Evolutionary conservation across 2,888 invertebrate genomes (phyloP), one percentile per base, ranked within the genome.

Genomic region (Drosophila anceps): DNA sequence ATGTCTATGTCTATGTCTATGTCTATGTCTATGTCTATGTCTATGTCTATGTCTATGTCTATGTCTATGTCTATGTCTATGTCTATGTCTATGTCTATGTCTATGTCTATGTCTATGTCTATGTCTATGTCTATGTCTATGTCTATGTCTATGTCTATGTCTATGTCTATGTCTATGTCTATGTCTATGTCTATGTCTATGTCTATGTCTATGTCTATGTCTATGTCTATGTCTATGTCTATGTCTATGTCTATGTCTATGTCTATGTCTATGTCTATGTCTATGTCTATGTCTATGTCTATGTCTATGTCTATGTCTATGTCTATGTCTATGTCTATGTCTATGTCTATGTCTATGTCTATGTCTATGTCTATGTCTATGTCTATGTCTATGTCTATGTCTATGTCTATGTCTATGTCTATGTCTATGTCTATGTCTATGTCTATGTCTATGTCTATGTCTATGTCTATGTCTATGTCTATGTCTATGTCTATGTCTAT

Each of bases 161-260:
- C 62, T 24, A 58, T 59, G 46, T 67, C 65, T 46, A 41, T 33
- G 51, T 33, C 68, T 66, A n/a, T 29, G 65, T 35, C 41, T 65
- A 57, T 37, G 10, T 41, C 59, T 48, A 12, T 31, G 18, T 8
- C 18, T 12, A 33, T 69, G 64, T 59, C 53, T 57, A 51, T 67
- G 46, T 58, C 62, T 9, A 41, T 41, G 18, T 61, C 50, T 54
- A 53, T 65, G 46, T 60, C 59, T 0, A 39, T 71, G 18, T 39
- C n/a, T 4, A 39, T 39, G 39, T 39, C n/a, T 0, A 39, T 39
- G 37, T 37, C 2, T 1, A 29, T 29, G 29, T 39, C 5, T 4
- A 39, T 59, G 57, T 57, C 62, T 24, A 58, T 59, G 46, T 67
- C 65, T 46, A 41, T 33, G 51, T 33, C 68, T 66, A n/a, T 29